Conservation (phyloP, 2,797 vertebrate species). For the Typhlichthys subterraneus region DNA sequence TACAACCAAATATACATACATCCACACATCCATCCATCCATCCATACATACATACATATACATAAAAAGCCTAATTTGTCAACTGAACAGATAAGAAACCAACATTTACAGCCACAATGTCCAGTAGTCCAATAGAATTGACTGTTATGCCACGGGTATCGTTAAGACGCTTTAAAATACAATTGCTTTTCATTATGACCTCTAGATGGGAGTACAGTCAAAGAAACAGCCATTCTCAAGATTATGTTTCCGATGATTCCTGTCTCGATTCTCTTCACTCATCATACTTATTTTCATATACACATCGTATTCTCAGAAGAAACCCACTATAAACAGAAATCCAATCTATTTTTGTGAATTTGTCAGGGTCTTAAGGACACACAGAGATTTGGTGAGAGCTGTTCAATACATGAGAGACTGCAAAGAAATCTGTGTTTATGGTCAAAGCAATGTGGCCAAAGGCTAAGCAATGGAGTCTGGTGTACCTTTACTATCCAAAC, state of each 20-base stretch:
- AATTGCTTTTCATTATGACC: slow-evolving; percentile 40
- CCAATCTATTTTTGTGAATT: too few relatives aligned
- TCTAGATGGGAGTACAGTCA: slow-evolving; percentile 66
- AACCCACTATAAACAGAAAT: slow-evolving; percentile 2
- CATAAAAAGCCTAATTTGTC: too few relatives aligned
- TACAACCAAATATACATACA: too few relatives aligned
- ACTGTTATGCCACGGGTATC: too few relatives aligned
- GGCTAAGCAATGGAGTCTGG: not conserved
- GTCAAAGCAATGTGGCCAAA: not conserved
- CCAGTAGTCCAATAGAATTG: too few relatives aligned
- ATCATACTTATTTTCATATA: not conserved
- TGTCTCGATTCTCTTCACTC: slow-evolving; percentile 4
- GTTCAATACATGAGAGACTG: slow-evolving; percentile 8
- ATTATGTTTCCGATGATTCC: not conserved
- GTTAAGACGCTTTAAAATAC: too few relatives aligned
- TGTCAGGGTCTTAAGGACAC: too few relatives aligned
- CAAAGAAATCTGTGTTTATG: slow-evolving; percentile 6
- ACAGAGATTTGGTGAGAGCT: too few relatives aligned
- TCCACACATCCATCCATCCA: too few relatives aligned
- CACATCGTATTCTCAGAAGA: not conserved
- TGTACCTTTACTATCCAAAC: slow-evolving; percentile 45
- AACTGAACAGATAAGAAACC: too few relatives aligned
- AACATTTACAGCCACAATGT: too few relatives aligned
- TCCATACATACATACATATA: too few relatives aligned
- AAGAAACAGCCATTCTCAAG: not conserved